Evolutionary conservation across 1,140 invertebrate species (phyloP).

Genomic region (Trinorchestia longiramus): DNA sequence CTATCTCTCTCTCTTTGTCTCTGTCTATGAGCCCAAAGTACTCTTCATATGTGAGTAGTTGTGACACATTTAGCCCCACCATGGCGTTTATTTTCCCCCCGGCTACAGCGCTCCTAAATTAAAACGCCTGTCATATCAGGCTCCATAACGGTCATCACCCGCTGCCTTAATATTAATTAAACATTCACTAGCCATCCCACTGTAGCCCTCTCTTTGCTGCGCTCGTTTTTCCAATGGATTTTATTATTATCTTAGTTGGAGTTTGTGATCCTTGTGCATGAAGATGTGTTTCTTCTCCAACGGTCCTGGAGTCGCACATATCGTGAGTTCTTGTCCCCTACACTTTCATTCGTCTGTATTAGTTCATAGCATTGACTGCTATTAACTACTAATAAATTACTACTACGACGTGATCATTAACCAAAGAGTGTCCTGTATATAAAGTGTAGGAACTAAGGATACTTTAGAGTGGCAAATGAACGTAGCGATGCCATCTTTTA

Average conservation of each 20-base stretch:
- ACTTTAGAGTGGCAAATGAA: neutral
- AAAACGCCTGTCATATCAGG: constrained; percentile 36
- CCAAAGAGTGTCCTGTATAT: constrained; percentile 2
- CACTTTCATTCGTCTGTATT: constrained; percentile 56
- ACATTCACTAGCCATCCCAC: constrained; percentile 66
- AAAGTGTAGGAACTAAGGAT: constrained; percentile 13
- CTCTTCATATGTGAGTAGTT: constrained; percentile 29
- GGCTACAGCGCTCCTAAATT: neutral
- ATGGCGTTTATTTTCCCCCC: constrained; percentile 30
- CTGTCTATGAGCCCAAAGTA: constrained; percentile 52
- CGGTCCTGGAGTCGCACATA: constrained; percentile 66
- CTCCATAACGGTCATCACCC: constrained; percentile 37
- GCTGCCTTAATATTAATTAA: constrained; percentile 57
- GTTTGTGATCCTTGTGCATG: constrained; percentile 66
- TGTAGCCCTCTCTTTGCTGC: constrained; percentile 65
- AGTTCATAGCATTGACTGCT: constrained; percentile 1
- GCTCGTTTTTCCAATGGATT: constrained; percentile 66
- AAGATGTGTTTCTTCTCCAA: constrained; percentile 67
- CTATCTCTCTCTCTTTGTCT: constrained; percentile 31
- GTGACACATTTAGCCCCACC: constrained; percentile 39
- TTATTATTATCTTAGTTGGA: constrained; percentile 65
- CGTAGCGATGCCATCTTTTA: neutral
- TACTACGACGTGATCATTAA: constrained; percentile 16
- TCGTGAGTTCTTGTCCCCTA: constrained; percentile 65
- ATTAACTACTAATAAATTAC: neutral